Conservation (phyloP, 2,113 vertebrate genomes). For the Ranitomeya imitator region DNA sequence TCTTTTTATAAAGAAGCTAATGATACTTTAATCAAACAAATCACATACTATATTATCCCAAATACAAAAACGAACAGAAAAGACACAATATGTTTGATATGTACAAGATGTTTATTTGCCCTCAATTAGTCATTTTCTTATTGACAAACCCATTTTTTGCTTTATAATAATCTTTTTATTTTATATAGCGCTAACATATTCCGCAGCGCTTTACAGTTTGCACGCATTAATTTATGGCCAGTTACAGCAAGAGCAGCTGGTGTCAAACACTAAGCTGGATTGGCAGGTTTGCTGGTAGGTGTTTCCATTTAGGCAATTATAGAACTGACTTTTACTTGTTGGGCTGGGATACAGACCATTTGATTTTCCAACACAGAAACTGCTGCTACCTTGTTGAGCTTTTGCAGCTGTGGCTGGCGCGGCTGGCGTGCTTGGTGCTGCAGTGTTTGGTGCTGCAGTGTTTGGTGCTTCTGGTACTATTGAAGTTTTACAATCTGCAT, state of each 20-base stretch:
- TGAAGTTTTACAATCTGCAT: constrained; percentile 64
- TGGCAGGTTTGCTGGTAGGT: constrained; percentile 66
- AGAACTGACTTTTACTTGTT: constrained; percentile 66
- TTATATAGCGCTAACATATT: no score
- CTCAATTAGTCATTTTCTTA: not conserved
- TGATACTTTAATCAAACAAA: not conserved
- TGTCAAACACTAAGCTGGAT: constrained; percentile 68
- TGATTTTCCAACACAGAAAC: constrained; percentile 70
- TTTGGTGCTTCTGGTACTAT: constrained; percentile 61
- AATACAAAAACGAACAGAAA: not conserved
- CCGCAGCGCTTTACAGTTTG: no score
- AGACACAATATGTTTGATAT: not conserved
- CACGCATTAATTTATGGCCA: constrained; percentile 62
- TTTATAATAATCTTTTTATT: constrained; percentile 1
- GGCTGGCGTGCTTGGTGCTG: constrained; percentile 57
- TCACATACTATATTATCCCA: not conserved
- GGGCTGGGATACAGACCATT: constrained; percentile 67
- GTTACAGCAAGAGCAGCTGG: constrained; percentile 73
- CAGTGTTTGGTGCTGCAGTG: not conserved
- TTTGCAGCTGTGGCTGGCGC: constrained; percentile 59
- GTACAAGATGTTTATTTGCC: not conserved
- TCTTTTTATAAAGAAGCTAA: not conserved
- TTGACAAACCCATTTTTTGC: not conserved
- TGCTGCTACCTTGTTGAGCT: constrained; percentile 56
- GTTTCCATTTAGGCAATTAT: constrained; percentile 60